Percentiles rank a stretch among this genome's conserved stretches.
Conservation (phyloP, 2,113 vertebrate species). For the Mesoclemmys tuberculata region DNA sequence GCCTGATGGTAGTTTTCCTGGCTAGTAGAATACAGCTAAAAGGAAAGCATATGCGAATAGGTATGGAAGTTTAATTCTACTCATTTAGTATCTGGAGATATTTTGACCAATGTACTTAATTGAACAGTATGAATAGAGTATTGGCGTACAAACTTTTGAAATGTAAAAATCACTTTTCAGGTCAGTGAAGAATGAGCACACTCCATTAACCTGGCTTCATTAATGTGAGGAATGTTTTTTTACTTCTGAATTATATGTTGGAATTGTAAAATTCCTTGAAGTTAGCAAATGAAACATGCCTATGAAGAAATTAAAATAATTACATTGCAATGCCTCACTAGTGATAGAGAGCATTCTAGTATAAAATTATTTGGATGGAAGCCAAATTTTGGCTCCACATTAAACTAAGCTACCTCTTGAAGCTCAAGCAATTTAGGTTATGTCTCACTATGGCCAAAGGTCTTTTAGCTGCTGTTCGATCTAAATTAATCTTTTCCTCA, state of each 20-base stretch:
- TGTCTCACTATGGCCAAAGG: slow-evolving; percentile 52
- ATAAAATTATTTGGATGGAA: slow-evolving; percentile 60
- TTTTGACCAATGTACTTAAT: slow-evolving; percentile 7
- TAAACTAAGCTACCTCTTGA: slow-evolving; percentile 48
- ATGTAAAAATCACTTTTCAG: not conserved
- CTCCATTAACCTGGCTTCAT: slow-evolving; percentile 21
- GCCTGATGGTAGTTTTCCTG: slow-evolving; percentile 72
- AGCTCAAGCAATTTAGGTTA: slow-evolving; percentile 70
- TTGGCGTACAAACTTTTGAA: not conserved
- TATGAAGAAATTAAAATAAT: slow-evolving; percentile 70
- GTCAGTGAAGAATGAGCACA: not conserved
- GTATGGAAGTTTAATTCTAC: slow-evolving; percentile 12
- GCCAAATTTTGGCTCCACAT: slow-evolving; percentile 66
- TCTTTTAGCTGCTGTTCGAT: slow-evolving; percentile 49
- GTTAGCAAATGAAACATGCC: slow-evolving; percentile 66
- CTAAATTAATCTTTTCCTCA: slow-evolving; percentile 42
- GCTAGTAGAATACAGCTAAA: slow-evolving; percentile 30
- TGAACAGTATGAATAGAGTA: not conserved
- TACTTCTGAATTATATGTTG: slow-evolving; percentile 50
- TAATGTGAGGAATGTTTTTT: slow-evolving; percentile 12
- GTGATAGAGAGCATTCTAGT: slow-evolving; percentile 53
- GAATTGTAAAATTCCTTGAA: slow-evolving; percentile 56
- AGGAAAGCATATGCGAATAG: not conserved
- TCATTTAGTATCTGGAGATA: not conserved
- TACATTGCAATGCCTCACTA: slow-evolving; percentile 56